Base-by-base conservation (phyloP, 2,113 vertebrate species). In the Meles meles region DNA sequence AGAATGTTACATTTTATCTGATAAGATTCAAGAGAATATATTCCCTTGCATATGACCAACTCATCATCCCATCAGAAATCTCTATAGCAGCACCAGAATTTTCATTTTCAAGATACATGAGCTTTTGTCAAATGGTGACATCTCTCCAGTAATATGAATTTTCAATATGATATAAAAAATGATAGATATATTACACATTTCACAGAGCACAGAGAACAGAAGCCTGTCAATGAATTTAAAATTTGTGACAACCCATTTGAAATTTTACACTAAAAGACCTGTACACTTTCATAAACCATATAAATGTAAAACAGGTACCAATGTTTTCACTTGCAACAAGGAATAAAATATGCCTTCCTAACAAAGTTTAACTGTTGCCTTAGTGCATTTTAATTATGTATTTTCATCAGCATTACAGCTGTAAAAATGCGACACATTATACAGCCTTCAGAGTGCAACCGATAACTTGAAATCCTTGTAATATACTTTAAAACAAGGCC, bases 91-190 rank as follows among this genome's bases (percentile, higher is more conserved):
- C 86, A 93, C 90, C 87, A 94, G 93, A 97, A 96, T 95, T 98
- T 98, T 97, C 97, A 98, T 98, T 98, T 99, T 97, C 95, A 98
- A 96, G 90, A 98, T 96, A 87, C 97, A 97, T 82, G 84, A 95
- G 97, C 96, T 95, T 98, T 83, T 94, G 95, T 97, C 96, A 98
- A 93, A 98, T 92, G 87, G 79, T 98, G 96, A 97, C 97, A 98
- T 97, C 97, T 96, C 95, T 76, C 97, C 90, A 96, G 93, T 96
- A 98, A 98, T 96, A 96, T 90, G 96, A 98, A 98, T 98, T 98
- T 98, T 94, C 97, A 97, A 94, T 91, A 93, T 12, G 94, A 96
- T 97, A 98, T 97, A n/a, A 96, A 98, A 98, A 98, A 93, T 97
- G 93, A 98, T 97, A 86, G 97, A 98, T 97, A 94, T 84, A 98